phyloP scores from a whole-genome alignment of 2,797 vertebrate genomes.

The Nyctibius grandis region DNA sequence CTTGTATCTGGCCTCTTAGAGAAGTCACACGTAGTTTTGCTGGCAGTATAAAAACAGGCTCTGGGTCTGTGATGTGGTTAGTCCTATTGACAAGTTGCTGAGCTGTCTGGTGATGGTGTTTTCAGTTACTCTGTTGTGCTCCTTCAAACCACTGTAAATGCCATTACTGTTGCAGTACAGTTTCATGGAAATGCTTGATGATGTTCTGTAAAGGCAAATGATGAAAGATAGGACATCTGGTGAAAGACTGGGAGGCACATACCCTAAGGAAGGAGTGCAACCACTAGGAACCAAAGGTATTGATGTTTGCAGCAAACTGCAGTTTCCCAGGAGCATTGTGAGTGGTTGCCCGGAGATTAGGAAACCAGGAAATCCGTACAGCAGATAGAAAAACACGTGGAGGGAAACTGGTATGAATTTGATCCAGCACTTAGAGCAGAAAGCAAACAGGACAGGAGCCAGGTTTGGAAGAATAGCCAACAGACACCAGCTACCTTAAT shows the following conservation, averaged over 20 bases:
- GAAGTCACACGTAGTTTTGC: background rate
- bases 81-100: background rate
- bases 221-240: background rate
- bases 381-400: background rate
- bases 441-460: background rate
- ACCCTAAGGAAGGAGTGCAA: background rate
- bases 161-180: background rate
- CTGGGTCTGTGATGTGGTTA: background rate
- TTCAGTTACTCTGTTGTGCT: background rate
- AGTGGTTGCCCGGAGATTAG: background rate
- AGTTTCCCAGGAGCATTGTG: background rate
- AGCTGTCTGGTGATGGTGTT: background rate
- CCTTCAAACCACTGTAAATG: background rate
- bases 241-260: background rate
- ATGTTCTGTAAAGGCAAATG: background rate
- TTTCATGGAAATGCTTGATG: background rate
- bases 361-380: background rate
- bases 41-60: background rate
- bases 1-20: background rate
- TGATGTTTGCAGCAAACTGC: background rate
- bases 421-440: background rate
- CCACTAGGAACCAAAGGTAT: background rate
- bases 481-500: background rate
- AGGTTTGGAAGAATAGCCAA: background rate
- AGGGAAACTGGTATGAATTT: background rate